Base-by-base conservation (phyloP, 2,113 vertebrate genomes). In the Bubo blakistoni region DNA sequence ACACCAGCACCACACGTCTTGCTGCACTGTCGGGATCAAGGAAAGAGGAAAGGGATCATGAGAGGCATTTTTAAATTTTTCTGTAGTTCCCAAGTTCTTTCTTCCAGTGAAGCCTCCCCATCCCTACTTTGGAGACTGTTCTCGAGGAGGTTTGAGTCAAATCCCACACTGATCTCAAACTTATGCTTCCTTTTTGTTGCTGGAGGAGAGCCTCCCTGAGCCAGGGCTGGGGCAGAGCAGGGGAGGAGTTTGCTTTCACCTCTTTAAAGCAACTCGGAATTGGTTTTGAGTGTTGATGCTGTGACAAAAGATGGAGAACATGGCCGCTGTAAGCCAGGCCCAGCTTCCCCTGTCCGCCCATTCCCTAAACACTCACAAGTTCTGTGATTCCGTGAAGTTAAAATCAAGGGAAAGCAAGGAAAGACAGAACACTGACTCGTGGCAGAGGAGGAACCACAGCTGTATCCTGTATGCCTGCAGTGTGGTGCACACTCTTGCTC, bases 1-100 rank as follows among this genome's bases (percentile, higher is more conserved):
- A 99, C 91, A 0, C 98, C 98, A 34, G 97, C 97, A 40, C 98
- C 98, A 20, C 99, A 99, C 0, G 98, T 99, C 97, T 99, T 99
- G 96, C 98, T 99, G 98, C 98, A 99, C 99, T 99, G 97, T 90
- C 27, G 0, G 88, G 34, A 70, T 72, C 3, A 6, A 83, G 49
- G 27, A 42, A 49, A 49, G 25, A 63, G 32, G 34, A 83, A 44
- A 67, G 13, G 47, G 20, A 70, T 18, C 2, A 0, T 46, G 24
- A 92, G 59, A 77, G 30, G 25, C 30, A 5, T 19, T 73, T 61
- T 38, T 27, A 8, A 6, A 4, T 1, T 80, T 44, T 66, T 38
- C 69, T 61, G 0, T 1, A 69, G 65, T 46, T 85, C 40, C 29
- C 65, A 44, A 61, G 29, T 38, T 59, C 24, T 2, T 81, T 78